phyloP scores from a whole-genome alignment of 2,113 vertebrate species.

The Noctilio leporinus region DNA sequence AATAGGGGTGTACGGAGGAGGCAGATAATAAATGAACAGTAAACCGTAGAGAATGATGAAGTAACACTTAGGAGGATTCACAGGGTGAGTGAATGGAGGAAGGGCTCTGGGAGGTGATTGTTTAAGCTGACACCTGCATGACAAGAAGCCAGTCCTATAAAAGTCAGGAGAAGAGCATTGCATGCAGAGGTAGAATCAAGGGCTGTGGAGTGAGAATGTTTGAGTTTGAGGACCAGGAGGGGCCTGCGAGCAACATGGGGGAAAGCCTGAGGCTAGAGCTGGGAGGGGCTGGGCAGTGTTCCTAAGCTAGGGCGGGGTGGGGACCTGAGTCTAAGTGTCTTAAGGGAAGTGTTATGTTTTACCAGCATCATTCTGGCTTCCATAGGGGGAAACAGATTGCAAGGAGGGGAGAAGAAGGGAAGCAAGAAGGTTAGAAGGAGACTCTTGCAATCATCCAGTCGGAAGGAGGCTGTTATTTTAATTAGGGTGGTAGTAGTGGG shows the following conservation, averaged over 20 bases:
- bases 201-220: rapidly evolving
- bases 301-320: neutral
- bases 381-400: neutral
- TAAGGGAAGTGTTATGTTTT: neutral
- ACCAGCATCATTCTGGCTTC: neutral
- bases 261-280: neutral
- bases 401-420: neutral
- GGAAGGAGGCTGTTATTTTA: neutral
- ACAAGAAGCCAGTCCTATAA: neutral
- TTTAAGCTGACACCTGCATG: neutral
- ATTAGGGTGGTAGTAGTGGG: rapidly evolving
- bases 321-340: neutral
- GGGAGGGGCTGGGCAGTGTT: too few relatives aligned
- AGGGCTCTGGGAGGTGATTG: neutral
- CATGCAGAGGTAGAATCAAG: neutral
- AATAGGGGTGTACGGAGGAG: neutral
- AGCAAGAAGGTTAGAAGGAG: neutral
- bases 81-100: neutral
- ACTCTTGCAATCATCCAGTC: neutral
- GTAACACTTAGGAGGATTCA: neutral
- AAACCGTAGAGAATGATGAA: neutral
- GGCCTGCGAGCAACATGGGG: neutral
- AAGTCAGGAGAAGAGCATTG: neutral
- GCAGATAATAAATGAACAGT: neutral
- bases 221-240: neutral